phyloP scores from a whole-genome alignment of 2,113 vertebrate genomes.

The Nycticryphes semicollaris region DNA sequence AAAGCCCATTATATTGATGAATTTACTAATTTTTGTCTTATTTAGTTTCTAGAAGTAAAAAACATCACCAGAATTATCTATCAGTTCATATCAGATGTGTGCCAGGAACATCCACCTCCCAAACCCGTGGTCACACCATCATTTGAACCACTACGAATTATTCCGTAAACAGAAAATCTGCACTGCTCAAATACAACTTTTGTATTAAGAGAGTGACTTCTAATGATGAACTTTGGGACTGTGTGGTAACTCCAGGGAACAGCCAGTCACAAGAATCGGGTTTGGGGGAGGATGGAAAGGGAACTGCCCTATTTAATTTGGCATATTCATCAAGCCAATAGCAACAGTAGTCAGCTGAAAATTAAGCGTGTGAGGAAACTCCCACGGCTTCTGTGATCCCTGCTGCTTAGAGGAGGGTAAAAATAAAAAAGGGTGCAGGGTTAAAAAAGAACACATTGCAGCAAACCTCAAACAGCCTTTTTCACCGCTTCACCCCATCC shows the following conservation, averaged over 20 bases:
- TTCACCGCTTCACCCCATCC: background rate
- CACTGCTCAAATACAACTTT: background rate
- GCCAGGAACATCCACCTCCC: background rate
- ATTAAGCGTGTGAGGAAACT: background rate
- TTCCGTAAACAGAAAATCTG: background rate
- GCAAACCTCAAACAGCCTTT: background rate
- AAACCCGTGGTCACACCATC: background rate
- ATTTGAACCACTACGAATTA: background rate
- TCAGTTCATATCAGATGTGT: background rate
- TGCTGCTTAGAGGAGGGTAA: background rate
- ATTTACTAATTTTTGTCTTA: background rate
- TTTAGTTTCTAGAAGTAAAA: background rate
- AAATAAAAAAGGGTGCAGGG: background rate
- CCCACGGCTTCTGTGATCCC: background rate
- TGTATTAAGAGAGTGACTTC: background rate
- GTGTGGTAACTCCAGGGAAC: background rate
- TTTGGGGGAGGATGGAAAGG: background rate
- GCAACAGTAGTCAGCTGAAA: background rate
- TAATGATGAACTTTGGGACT: background rate
- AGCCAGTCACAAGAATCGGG: background rate
- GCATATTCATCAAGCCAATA: background rate
- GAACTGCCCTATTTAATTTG: background rate
- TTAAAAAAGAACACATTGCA: background rate
- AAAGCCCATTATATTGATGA: accelerated
- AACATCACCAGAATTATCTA: background rate